Percentiles rank a stretch among this genome's conserved stretches.
Conservation (phyloP, 2,888 invertebrate species). For the Ennomos erosarius region DNA sequence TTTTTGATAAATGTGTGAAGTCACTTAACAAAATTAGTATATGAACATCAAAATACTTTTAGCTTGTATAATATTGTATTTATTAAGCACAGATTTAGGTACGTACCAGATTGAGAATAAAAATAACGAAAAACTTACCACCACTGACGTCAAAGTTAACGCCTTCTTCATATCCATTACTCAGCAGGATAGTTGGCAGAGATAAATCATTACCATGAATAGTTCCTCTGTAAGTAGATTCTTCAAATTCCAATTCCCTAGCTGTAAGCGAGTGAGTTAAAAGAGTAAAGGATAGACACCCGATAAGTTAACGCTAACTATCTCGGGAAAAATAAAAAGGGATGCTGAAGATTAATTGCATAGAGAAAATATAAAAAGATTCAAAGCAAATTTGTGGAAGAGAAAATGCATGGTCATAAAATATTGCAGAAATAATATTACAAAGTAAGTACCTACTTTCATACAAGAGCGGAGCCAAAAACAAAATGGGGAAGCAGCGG, state of each 20-base stretch:
- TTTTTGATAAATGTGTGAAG: too few species aligned
- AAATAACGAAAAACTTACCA: conserved; percentile 53
- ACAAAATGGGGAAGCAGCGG: not conserved
- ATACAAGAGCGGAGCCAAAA: not conserved
- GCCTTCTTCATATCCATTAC: conserved; percentile 53
- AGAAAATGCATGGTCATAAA: conserved; percentile 12
- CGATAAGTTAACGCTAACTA: conserved; percentile 31
- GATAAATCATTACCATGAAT: conserved; percentile 51
- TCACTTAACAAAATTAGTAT: too few species aligned
- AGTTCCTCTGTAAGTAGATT: conserved; percentile 57
- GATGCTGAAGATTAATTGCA: conserved; percentile 33
- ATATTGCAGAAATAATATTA: not conserved
- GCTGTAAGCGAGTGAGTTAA: conserved; percentile 54
- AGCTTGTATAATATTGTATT: too few species aligned
- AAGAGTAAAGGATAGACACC: conserved; percentile 34
- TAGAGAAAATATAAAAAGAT: conserved; percentile 21
- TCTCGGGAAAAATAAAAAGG: conserved; percentile 26
- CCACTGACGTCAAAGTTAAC: conserved; percentile 57
- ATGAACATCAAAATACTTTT: too few species aligned
- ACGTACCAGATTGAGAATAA: not conserved
- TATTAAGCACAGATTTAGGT: not conserved
- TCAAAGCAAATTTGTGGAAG: conserved; percentile 11
- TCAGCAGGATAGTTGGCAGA: conserved; percentile 54
- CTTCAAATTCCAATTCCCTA: conserved; percentile 61
- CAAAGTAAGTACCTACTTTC: too few species aligned